Percentiles rank a stretch among this genome's conserved stretches.
phyloP scores from a whole-genome alignment of 2,113 vertebrate genomes.

The Lampris incognitus region DNA sequence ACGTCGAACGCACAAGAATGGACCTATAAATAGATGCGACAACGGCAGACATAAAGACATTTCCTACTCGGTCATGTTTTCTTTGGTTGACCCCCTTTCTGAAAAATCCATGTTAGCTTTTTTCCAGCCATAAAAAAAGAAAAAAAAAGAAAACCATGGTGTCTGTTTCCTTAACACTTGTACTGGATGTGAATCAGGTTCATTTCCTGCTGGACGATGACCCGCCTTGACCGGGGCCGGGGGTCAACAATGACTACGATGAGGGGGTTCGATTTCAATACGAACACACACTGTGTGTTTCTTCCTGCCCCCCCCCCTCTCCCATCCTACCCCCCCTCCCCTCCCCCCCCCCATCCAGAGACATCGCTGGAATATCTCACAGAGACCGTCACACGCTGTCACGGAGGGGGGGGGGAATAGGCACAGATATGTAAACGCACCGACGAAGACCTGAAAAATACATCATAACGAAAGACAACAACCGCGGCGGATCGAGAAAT shows the following conservation, averaged over 20 bases:
- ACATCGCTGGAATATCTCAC: slow-evolving; percentile 63
- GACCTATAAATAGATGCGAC: slow-evolving; percentile 42
- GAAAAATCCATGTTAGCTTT: slow-evolving; percentile 27
- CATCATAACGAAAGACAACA: slow-evolving; percentile 6
- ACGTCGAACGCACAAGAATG: slow-evolving; percentile 30
- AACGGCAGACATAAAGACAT: background rate
- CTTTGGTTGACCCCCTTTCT: slow-evolving; percentile 16
- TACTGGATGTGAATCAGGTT: slow-evolving; percentile 25
- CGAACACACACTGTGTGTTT: slow-evolving; percentile 25
- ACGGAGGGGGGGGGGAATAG: slow-evolving; percentile 35
- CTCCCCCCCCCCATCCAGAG: slow-evolving; percentile 50
- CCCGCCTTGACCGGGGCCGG: slow-evolving; percentile 26
- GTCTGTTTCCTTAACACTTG: slow-evolving; percentile 46
- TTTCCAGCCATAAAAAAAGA: slow-evolving; percentile 47
- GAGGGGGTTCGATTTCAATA: slow-evolving; percentile 16
- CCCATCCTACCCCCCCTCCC: too few species aligned
- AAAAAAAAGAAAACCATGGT: background rate
- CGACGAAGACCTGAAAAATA: slow-evolving; percentile 23
- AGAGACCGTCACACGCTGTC: slow-evolving; percentile 9
- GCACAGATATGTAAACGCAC: slow-evolving; percentile 48
- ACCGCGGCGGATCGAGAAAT: too few species aligned
- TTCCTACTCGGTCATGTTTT: too few species aligned
- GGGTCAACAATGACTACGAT: slow-evolving; percentile 34
- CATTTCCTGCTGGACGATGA: slow-evolving; percentile 49
- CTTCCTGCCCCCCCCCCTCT: slow-evolving; percentile 50